Base-by-base conservation (phyloP, 1,140 invertebrate genomes). In the Papilio helenus region DNA sequence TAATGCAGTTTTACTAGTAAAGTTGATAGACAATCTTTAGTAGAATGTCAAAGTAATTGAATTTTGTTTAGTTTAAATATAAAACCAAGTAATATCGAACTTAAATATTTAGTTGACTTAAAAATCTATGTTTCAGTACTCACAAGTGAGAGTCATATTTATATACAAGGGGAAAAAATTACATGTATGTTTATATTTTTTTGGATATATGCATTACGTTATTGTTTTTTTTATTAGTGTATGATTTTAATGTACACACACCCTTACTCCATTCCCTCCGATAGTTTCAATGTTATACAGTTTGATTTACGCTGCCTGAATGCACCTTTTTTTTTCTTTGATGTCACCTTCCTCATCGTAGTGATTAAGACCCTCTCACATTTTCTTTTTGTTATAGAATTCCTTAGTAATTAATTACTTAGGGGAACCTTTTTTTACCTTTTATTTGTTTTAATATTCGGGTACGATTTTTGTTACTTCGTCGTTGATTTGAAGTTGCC, bases 321-420 rank as follows among this genome's bases (percentile, higher is more conserved):
- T 42, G 72, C 72, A 74, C 76, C 76, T 77, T 77, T 77, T 76
- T n/a, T 76, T 77, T 77, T 42, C 76, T 77, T 65, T 77, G 39
- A 77, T 77, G 76, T 61, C 76, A 77, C 76, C 76, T 77, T 77
- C 76, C 55, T 77, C 76, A 77, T 77, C 76, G 10, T 58, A 23
- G 76, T 77, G 76, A 77, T 77, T 77, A 77, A 77, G 76, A 77
- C 76, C 76, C 39, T 61, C 39, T 58, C 9, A 23, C 7, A 61
- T 61, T 61, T 58, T 58, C 73, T 76, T 77, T 77, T 77, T 77
- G 76, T 77, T 42, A 77, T 34, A 12, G 51, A 61, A 77, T 77
- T 61, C 76, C 55, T 49, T 18, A 49, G 23, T 77, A 77, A 65
- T 77, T 77, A 77, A 77, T 77, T 77, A 42, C 73, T 29, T n/a